A percentile compares a stretch with the other conserved stretches of the same genome.
Conservation (phyloP, 2,888 invertebrate species). For the Lepeophtheirus nordmannii region DNA sequence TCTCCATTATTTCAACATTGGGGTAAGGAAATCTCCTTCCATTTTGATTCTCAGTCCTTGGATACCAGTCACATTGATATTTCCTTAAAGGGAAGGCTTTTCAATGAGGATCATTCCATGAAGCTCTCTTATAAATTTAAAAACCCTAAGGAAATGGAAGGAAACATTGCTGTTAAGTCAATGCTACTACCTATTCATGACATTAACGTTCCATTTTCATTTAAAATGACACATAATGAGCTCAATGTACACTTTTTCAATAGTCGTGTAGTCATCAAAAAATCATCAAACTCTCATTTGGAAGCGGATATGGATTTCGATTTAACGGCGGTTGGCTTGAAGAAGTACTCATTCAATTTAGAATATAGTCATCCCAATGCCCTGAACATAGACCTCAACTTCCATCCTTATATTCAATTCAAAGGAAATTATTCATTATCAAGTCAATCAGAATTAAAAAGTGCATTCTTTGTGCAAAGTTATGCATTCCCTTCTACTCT, state of each 20-base stretch:
- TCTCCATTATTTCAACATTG: slow-evolving; percentile 4
- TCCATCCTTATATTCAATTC: neutral
- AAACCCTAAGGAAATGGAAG: neutral
- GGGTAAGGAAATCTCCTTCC: neutral
- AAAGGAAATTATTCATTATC: neutral
- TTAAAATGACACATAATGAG: slow-evolving; percentile 3
- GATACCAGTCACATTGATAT: neutral
- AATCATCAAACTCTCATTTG: neutral
- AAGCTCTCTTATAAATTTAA: neutral
- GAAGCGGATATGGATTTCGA: neutral
- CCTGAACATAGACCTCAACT: neutral
- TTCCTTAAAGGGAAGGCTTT: neutral
- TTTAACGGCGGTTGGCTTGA: neutral
- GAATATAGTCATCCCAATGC: neutral
- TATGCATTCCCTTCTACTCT: neutral
- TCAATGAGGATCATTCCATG: neutral
- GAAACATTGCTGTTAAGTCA: neutral
- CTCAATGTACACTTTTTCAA: neutral
- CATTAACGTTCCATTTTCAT: neutral
- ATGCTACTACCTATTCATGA: neutral
- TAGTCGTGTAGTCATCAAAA: neutral
- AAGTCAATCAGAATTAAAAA: neutral
- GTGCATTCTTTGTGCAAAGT: neutral
- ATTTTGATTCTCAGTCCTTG: neutral
- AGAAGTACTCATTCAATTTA: neutral